A percentile compares a stretch with the other conserved stretches of the same genome.
Evolutionary conservation across 1,140 invertebrate species (phyloP).

Genomic region (Antheraea pernyi): DNA sequence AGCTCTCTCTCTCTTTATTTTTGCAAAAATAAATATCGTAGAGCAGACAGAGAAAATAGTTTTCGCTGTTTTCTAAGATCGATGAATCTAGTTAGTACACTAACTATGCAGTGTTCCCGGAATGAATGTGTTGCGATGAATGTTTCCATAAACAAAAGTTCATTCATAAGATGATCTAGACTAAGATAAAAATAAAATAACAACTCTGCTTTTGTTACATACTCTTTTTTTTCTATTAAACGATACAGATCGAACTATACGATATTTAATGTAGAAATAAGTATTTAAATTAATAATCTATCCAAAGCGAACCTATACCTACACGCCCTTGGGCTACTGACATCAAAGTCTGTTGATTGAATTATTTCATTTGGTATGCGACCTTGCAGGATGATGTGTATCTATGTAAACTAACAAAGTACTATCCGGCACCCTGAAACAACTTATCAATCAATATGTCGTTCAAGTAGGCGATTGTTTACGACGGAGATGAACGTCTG

Average conservation of each 20-base stretch:
- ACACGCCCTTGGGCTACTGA: not conserved
- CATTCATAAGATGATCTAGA: not conserved
- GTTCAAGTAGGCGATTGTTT: conserved; percentile 24
- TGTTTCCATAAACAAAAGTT: not conserved
- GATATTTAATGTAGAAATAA: no score
- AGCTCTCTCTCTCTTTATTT: not conserved
- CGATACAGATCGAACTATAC: not conserved
- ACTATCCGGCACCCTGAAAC: conserved; percentile 22
- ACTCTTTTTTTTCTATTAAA: not conserved
- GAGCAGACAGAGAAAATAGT: not conserved
- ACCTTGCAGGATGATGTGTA: not conserved
- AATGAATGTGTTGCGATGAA: not conserved
- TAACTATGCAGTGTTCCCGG: not conserved
- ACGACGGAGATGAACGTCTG: conserved; percentile 23
- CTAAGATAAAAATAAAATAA: not conserved
- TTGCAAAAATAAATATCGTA: no score
- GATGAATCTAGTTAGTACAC: not conserved
- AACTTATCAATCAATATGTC: conserved; percentile 23
- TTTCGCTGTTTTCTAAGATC: not conserved
- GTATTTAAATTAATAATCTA: not conserved
- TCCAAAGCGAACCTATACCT: not conserved
- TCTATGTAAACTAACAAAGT: not conserved
- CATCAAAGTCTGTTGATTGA: not conserved
- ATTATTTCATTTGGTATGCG: not conserved
- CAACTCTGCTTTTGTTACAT: not conserved